Conservation (phyloP, 2,113 vertebrate genomes). For the Lagenorhynchus albirostris region DNA sequence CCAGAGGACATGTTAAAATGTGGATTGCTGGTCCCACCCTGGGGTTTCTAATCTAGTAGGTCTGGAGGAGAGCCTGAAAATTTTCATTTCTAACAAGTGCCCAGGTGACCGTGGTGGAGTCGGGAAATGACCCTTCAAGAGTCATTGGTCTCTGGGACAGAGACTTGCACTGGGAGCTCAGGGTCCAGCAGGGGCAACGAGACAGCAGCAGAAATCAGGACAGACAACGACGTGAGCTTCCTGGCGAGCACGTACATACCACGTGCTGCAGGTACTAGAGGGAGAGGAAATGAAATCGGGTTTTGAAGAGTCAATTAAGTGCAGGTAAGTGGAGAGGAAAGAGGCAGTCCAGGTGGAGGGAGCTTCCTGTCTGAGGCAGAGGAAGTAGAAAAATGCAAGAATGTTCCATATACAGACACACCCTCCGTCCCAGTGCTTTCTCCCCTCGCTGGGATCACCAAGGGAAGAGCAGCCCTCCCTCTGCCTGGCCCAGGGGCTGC, state of each 20-base stretch:
- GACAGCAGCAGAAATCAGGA: accelerated
- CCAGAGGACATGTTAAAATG: neutral
- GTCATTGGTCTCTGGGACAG: neutral
- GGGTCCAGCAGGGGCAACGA: accelerated
- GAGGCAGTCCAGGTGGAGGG: neutral
- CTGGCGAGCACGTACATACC: accelerated
- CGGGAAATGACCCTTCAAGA: accelerated
- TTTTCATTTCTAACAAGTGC: neutral
- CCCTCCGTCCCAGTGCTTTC: neutral
- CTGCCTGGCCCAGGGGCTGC: neutral
- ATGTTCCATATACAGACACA: too few relatives aligned
- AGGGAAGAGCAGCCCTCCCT: neutral
- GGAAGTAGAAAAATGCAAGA: neutral
- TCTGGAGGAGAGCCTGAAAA: neutral
- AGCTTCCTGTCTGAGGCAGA: neutral
- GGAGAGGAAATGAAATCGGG: neutral
- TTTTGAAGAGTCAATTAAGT: neutral
- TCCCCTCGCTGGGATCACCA: neutral
- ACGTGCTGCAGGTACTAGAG: accelerated
- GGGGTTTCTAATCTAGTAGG: neutral
- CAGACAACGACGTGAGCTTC: accelerated
- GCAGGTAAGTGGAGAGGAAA: neutral
- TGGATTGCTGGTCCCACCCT: accelerated
- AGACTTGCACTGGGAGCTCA: neutral
- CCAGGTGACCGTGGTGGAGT: accelerated